Evolutionary conservation across 1,140 invertebrate species (phyloP), one percentile per base, ranked within the genome.

Genomic region (Neoseiulus cucumeris): DNA sequence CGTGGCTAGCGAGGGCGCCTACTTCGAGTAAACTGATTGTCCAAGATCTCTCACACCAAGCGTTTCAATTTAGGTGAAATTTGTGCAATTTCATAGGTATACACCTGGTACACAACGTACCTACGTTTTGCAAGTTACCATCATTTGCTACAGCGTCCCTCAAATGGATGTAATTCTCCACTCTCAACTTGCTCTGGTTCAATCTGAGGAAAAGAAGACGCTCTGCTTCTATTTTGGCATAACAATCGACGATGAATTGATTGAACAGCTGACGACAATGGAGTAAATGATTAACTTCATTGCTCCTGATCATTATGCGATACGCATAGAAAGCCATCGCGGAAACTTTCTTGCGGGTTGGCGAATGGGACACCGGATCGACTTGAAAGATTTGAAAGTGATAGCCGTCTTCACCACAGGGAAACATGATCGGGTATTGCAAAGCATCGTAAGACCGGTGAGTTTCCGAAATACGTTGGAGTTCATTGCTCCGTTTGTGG

Each of bases 401-500:
- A 45, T 33, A 44, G 33, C 66, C 75, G 72, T 79, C 74, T 70
- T 78, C 72, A 29, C 78, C 77, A 70, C 76, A 64, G 71, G 74
- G 77, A 72, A 78, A 79, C 33, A 79, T 69, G 6, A 79, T 66
- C 29, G 75, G 76, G 73, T 79, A 79, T 72, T 80, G 77, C 41
- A 80, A 69, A n/a, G 75, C 72, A 72, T 79, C 76, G 69, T 79
- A 78, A 33, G 69, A 72, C 6, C 73, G 70, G 71, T 79, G 77
- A 66, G 72, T 75, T 69, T 79, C 76, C 12, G 66, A 66, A 59
- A 79, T 71, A 69, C 72, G 69, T 65, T 75, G 68, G 25, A 77
- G 7, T 17, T 65, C 5, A 59, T 65, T 44, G 29, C 69, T 65
- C 7, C 64, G 45, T 25, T 18, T 44, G 65, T 67, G 64, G 17